Evolutionary conservation across 2,113 vertebrate species (phyloP).

Genomic region (Phasianus colchicus): DNA sequence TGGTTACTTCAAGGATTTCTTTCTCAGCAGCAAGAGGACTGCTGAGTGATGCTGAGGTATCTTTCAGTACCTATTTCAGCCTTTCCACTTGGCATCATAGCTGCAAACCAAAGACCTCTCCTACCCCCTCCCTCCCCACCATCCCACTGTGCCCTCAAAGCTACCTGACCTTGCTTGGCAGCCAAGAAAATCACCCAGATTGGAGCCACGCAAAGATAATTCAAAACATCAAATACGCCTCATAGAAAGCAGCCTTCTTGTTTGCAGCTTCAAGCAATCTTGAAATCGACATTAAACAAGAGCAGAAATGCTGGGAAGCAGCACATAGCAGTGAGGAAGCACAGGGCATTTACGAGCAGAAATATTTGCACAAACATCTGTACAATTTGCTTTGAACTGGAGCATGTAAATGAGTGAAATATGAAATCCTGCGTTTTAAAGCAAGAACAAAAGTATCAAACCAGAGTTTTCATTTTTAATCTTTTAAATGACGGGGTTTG

Average conservation of each 20-base stretch:
- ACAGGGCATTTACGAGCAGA: background rate
- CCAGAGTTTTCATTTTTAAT: background rate
- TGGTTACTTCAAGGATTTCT: background rate
- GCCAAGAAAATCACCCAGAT: background rate
- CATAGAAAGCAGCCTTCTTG: background rate
- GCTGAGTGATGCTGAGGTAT: background rate
- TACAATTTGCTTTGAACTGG: background rate
- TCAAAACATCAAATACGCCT: background rate
- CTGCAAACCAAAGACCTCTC: background rate
- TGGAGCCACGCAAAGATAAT: background rate
- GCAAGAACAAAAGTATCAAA: background rate
- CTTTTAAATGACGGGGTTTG: background rate
- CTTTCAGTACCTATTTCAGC: background rate
- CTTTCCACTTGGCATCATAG: background rate
- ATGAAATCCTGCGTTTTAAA: background rate
- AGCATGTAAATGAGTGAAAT: background rate
- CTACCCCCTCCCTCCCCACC: background rate
- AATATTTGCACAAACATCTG: background rate
- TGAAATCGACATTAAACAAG: background rate
- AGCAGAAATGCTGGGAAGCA: background rate
- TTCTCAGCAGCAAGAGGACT: background rate
- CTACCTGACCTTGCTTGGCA: background rate
- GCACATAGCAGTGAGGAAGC: background rate
- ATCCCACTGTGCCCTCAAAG: accelerated
- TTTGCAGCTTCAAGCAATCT: background rate